These are phyloP conservation scores for Sialia sialis DNA, from an alignment of 2,113 vertebrate genomes.

Conservation along the genomic window DNA sequence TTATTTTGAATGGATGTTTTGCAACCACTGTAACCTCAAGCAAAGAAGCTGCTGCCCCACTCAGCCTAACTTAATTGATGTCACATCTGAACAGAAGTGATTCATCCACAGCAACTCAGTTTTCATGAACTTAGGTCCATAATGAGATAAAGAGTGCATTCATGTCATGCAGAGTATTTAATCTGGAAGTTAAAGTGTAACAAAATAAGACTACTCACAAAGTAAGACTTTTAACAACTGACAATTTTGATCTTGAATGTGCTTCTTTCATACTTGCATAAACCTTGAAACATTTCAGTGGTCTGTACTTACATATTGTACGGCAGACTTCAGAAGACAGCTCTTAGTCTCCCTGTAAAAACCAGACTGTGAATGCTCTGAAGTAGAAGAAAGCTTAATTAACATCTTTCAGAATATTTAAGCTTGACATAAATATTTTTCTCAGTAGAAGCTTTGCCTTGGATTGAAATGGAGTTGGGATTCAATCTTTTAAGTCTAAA, in stretches of 20 bases:
- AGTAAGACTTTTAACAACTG: neutral
- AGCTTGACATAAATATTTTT: neutral
- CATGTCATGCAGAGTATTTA: neutral
- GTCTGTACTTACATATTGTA: neutral
- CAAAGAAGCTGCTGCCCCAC: neutral
- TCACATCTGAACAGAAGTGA: neutral
- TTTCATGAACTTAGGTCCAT: neutral
- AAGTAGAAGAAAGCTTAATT: neutral
- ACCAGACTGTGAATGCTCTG: accelerated
- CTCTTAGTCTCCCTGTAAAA: neutral
- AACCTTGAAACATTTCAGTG: neutral
- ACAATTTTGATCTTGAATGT: neutral
- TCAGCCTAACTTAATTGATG: neutral
- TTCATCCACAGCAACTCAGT: neutral
- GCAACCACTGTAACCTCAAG: neutral
- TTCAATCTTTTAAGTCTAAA: neutral
- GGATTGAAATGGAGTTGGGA: accelerated
- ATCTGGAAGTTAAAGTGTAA: neutral
- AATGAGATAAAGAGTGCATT: neutral
- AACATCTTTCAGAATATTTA: neutral
- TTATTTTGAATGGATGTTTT: neutral
- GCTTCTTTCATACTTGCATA: neutral
- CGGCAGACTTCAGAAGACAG: neutral
- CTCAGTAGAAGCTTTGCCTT: neutral
- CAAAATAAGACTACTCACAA: too few relatives aligned